Evolutionary conservation across 2,797 vertebrate species (phyloP).

Genomic region (Adelosebastes latens): DNA sequence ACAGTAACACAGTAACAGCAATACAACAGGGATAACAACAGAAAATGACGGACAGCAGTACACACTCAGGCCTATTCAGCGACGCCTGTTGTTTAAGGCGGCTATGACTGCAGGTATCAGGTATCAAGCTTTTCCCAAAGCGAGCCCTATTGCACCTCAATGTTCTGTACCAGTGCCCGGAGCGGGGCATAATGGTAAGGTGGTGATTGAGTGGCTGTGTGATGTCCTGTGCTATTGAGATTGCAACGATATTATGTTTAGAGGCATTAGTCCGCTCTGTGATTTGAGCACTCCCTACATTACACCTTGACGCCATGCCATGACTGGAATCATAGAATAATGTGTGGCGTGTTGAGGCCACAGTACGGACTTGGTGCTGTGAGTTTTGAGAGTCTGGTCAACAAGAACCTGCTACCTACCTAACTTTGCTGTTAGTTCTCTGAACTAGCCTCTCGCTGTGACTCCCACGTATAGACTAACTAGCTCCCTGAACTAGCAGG

Average conservation of each 20-base stretch:
- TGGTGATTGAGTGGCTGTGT: too few relatives aligned
- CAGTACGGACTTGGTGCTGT: background rate
- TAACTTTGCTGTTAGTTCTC: background rate
- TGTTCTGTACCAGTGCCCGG: too few relatives aligned
- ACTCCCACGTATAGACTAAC: background rate
- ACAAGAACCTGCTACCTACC: background rate
- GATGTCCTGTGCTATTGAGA: too few relatives aligned
- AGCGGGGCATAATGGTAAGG: too few relatives aligned
- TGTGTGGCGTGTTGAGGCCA: background rate
- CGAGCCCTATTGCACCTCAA: too few relatives aligned
- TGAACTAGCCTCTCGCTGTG: background rate
- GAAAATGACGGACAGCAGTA: too few relatives aligned
- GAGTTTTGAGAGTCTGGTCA: background rate
- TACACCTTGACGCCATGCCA: background rate
- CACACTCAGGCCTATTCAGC: too few relatives aligned
- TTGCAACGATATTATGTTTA: background rate
- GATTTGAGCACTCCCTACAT: background rate
- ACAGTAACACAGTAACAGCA: too few relatives aligned
- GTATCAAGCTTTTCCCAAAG: too few relatives aligned
- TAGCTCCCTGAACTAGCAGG: background rate
- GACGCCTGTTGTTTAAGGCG: too few relatives aligned
- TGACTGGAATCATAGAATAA: background rate
- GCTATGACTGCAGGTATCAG: too few relatives aligned
- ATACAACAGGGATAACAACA: too few relatives aligned
- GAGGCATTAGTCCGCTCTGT: background rate